Percentiles rank a stretch among this genome's conserved stretches.
Evolutionary conservation across 1,140 invertebrate species (phyloP).

Genomic region (Bombus waltoni): DNA sequence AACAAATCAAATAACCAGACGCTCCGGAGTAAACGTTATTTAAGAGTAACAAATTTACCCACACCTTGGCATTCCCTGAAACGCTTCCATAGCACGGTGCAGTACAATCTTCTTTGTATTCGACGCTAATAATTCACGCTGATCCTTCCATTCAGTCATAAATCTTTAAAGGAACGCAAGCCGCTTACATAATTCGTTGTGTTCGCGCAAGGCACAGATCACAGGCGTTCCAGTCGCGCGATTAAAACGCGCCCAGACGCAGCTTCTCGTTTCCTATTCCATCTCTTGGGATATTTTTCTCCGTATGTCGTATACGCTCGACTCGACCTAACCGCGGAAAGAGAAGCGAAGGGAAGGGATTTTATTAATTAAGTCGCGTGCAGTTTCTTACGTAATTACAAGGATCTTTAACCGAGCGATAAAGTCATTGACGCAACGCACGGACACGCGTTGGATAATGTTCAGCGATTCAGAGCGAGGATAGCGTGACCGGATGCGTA

Average conservation of each 20-base stretch:
- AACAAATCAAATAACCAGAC: not conserved
- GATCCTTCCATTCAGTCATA: slow-evolving; percentile 36
- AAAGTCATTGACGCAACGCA: slow-evolving; percentile 60
- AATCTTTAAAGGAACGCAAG: slow-evolving; percentile 29
- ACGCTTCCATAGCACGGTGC: not conserved
- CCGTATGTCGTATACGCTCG: not conserved
- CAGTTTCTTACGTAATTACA: slow-evolving; percentile 54
- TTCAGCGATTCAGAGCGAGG: slow-evolving; percentile 47
- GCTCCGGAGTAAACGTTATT: not conserved
- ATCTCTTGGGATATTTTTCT: not conserved
- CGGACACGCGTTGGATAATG: slow-evolving; percentile 61
- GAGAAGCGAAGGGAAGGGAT: slow-evolving; percentile 5
- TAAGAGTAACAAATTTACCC: slow-evolving; percentile 5
- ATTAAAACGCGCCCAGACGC: slow-evolving; percentile 36
- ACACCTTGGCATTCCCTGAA: slow-evolving; percentile 1
- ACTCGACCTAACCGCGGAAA: not conserved
- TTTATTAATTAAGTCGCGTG: slow-evolving; percentile 57
- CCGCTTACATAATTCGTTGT: slow-evolving; percentile 37
- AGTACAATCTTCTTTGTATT: slow-evolving; percentile 23
- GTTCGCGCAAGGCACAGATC: slow-evolving; percentile 25
- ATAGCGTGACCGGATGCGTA: slow-evolving; percentile 64
- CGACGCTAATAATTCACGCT: slow-evolving; percentile 32
- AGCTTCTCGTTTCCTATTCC: slow-evolving; percentile 39
- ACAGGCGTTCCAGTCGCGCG: slow-evolving; percentile 46
- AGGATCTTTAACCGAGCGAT: slow-evolving; percentile 50